Evolutionary conservation across 2,113 vertebrate species (phyloP), one percentile per base, ranked within the genome.

Genomic region (Rhabdornis inornatus): DNA sequence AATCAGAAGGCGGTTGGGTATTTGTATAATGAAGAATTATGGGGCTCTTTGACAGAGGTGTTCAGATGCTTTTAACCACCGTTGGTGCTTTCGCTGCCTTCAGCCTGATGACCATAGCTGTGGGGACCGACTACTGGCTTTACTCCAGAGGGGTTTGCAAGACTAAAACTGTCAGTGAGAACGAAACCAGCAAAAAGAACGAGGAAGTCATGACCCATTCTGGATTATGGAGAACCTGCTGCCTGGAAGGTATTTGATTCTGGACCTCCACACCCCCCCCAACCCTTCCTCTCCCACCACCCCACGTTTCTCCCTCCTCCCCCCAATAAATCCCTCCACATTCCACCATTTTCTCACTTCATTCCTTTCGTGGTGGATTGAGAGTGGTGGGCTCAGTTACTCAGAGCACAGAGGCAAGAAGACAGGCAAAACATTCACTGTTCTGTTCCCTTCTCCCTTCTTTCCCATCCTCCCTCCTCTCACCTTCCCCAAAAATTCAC

Each of bases 201-300:
- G 99, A 99, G 97, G 99, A 99, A 98, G 99, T 99, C 98, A 99
- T 99, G 99, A 99, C 99, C 96, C 99, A 99, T 98, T 99, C 99
- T 87, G 99, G 99, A 98, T 98, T 99, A 97, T 99, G 99, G 99
- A 99, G 99, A 98, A 99, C 99, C 97, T 99, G 99, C 99, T 99
- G 99, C 98, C 98, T 99, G 95, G 99, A 99, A 99, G 99, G 99
- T 99, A 99, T 98, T 98, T 98, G 93, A 97, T 97, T 96, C 89
- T 84, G 94, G 96, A 97, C 92, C 95, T 95, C 93, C 94, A 94
- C 96, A 71, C 64, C 33, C 74, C 74, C 23, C 64, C 49, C 49
- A 20, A 35, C 84, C 69, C 60, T 82, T 74, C 45, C 92, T 66
- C 83, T 87, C 93, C 87, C 94, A 88, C 93, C 83, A 92, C 88